Conservation (phyloP, 1,140 invertebrate species). For the Hirudo medicinalis region DNA sequence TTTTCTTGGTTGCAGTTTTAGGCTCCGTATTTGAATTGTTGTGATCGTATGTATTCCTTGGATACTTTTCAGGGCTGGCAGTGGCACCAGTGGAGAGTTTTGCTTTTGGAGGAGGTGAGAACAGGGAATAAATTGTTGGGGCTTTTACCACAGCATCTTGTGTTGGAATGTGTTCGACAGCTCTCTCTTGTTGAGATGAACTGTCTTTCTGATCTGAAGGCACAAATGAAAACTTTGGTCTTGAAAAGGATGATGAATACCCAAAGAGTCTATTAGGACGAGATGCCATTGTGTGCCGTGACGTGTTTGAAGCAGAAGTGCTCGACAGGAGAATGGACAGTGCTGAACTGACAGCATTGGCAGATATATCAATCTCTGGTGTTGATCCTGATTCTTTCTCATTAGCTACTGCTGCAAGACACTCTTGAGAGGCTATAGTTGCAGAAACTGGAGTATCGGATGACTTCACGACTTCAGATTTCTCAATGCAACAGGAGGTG, state of each 20-base stretch:
- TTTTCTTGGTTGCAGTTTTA: background rate
- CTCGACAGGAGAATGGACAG: slow-evolving; percentile 11
- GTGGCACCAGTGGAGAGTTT: background rate
- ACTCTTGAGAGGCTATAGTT: background rate
- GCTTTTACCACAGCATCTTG: background rate
- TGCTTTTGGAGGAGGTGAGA: slow-evolving; percentile 10
- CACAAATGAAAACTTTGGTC: slow-evolving; percentile 7
- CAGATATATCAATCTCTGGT: slow-evolving; percentile 2
- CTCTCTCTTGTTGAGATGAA: no score
- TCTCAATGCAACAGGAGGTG: background rate
- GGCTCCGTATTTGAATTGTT: background rate
- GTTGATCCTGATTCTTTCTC: background rate
- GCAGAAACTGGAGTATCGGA: background rate
- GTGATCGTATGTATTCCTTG: no score
- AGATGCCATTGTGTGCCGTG: background rate
- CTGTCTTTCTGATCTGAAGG: no score
- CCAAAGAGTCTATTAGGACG: background rate
- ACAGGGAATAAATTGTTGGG: background rate
- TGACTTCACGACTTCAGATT: background rate
- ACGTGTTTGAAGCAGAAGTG: background rate
- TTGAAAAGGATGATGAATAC: background rate
- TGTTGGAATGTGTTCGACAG: no score
- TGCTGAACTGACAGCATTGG: slow-evolving; percentile 9
- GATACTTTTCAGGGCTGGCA: background rate
- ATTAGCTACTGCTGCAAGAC: no score